These are phyloP conservation scores for Ethmia dodecea DNA, from an alignment of 2,888 invertebrate species.

Conservation along the genomic window DNA sequence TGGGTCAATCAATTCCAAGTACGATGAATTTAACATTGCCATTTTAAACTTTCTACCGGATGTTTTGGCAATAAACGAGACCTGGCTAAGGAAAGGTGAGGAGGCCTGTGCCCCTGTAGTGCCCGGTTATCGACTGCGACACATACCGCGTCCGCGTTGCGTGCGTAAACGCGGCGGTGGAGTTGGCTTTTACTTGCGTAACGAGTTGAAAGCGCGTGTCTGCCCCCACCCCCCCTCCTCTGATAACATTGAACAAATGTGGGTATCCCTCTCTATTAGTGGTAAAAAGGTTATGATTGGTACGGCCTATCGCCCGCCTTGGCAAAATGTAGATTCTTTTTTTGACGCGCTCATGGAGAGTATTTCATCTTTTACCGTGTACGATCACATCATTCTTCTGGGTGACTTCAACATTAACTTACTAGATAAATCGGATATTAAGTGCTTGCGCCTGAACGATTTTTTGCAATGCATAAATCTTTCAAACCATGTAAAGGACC, in stretches of 20 bases:
- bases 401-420: conserved; percentile 15
- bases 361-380: neutral
- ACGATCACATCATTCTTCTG: conserved; percentile 8
- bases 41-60: too few species aligned
- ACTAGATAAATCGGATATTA: conserved; percentile 1
- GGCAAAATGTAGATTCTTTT: conserved; percentile 12
- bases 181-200: too few species aligned
- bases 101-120: too few species aligned
- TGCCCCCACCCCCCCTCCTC: too few species aligned
- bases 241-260: too few species aligned
- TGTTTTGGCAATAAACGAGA: too few species aligned
- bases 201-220: too few species aligned
- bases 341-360: conserved; percentile 15
- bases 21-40: too few species aligned
- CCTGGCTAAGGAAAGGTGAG: too few species aligned
- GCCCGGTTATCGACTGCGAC: too few species aligned
- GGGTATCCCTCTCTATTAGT: neutral
- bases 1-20: too few species aligned
- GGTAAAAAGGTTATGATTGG: conserved; percentile 12
- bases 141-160: neutral
- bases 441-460: conserved; percentile 3
- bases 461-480: conserved; percentile 4
- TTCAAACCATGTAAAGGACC: conserved; percentile 4
- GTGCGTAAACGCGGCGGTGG: too few species aligned
- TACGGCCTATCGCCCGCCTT: conserved; percentile 19